Conservation (phyloP, 2,888 invertebrate species). For the Poecilobothrus nobilitatus region DNA sequence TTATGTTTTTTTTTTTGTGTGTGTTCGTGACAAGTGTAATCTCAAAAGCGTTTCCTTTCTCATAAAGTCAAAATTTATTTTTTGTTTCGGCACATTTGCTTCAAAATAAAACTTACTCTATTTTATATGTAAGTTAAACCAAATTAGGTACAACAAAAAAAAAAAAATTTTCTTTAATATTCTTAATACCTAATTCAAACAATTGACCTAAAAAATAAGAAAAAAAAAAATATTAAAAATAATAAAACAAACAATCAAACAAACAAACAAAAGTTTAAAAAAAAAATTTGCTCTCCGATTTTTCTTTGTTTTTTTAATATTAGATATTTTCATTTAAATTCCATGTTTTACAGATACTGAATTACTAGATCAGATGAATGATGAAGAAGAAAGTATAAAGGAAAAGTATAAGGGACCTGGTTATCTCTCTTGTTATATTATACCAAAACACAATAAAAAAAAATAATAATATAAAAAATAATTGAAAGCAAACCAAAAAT, state of each 20-base stretch:
- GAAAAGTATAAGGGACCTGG: neutral
- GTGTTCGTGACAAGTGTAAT: neutral
- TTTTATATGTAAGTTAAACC: neutral
- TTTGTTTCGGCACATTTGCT: too few species aligned
- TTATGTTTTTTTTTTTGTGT: too few species aligned
- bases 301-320: neutral
- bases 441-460: neutral
- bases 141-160: neutral
- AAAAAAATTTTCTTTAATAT: neutral
- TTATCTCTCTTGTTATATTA: neutral
- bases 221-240: neutral
- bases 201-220: neutral
- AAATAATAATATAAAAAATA: neutral
- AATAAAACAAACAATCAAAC: too few species aligned
- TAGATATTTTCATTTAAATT: neutral
- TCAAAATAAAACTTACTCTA: neutral
- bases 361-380: too few species aligned
- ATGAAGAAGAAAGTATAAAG: too few species aligned
- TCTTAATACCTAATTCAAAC: constrained; percentile 3
- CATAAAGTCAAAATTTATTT: too few species aligned
- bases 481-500: constrained; percentile 4
- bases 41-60: neutral
- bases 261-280: too few species aligned
- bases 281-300: too few species aligned
- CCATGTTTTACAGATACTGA: neutral